These are phyloP conservation scores for Drosophila merina DNA, from an alignment of 2,888 invertebrate species.

Conservation along the genomic window DNA sequence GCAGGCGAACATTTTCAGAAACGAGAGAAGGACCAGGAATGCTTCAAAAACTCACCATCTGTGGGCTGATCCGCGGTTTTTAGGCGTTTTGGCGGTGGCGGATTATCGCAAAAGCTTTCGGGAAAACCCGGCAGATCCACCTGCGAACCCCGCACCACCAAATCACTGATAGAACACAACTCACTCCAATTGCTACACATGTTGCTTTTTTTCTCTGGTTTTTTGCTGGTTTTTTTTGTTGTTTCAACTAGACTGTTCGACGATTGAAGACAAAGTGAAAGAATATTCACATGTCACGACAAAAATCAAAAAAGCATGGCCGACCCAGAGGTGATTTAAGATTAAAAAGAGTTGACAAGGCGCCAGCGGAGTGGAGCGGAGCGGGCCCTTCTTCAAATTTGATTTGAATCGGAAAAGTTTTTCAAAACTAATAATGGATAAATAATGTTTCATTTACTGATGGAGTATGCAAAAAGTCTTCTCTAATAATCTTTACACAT, in stretches of 20 bases:
- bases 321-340: not conserved
- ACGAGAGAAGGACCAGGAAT: not conserved
- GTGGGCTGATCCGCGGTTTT: not conserved
- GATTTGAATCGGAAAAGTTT: too few relatives aligned
- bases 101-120: not conserved
- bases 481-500: too few relatives aligned
- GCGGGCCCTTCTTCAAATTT: too few relatives aligned
- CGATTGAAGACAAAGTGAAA: not conserved
- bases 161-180: not conserved
- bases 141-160: not conserved
- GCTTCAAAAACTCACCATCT: not conserved
- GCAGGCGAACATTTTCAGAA: too few relatives aligned
- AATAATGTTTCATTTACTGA: too few relatives aligned
- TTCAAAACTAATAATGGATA: too few relatives aligned
- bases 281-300: not conserved
- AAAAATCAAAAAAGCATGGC: not conserved
- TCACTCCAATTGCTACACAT: not conserved
- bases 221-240: too few relatives aligned
- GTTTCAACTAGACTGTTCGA: too few relatives aligned
- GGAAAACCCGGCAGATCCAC: not conserved
- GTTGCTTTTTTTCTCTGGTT: not conserved
- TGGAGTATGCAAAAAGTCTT: too few relatives aligned
- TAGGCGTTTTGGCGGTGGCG: not conserved
- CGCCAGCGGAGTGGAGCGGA: too few relatives aligned
- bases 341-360: too few relatives aligned